Evolutionary conservation across 2,888 invertebrate species (phyloP).

Genomic region (Xestia c-nigrum): DNA sequence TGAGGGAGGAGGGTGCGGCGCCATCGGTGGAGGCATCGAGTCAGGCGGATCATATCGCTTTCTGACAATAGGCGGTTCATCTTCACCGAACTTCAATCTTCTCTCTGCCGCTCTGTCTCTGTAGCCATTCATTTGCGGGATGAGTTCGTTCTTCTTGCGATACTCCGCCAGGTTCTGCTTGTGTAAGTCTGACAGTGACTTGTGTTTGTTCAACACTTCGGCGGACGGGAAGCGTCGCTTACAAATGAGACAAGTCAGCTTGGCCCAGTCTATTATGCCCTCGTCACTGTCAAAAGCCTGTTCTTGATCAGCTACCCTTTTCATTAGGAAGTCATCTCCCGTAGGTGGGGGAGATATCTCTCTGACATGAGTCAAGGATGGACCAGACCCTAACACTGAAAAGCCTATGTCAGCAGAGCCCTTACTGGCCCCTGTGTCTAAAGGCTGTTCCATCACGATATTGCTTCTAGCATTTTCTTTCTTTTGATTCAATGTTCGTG

Average conservation of each 20-base stretch:
- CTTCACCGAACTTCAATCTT: conserved; percentile 97
- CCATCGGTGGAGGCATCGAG: conserved; percentile 86
- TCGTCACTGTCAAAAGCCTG: conserved; percentile 93
- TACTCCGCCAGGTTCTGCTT: conserved; percentile 94
- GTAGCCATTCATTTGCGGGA: conserved; percentile 91
- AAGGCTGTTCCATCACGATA: conserved; percentile 86
- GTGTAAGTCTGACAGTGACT: conserved; percentile 98
- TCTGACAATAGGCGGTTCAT: conserved; percentile 91
- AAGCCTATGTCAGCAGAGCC: conserved; percentile 98
- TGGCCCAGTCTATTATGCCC: conserved; percentile 96
- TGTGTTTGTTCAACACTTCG: conserved; percentile 97
- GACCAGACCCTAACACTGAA: conserved; percentile 95
- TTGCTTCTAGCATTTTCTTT: conserved; percentile 93
- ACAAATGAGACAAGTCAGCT: conserved; percentile 98
- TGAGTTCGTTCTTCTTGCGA: conserved; percentile 83
- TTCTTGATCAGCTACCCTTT: conserved; percentile 83
- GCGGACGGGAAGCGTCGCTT: conserved; percentile 98
- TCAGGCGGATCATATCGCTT: conserved; percentile 84
- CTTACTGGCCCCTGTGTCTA: conserved; percentile 89
- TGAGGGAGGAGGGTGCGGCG: conserved; percentile 91
- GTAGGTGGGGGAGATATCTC: conserved; percentile 82
- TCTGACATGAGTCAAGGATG: conserved; percentile 82
- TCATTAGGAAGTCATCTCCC: conserved; percentile 84
- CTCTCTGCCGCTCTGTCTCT: conserved; percentile 99
- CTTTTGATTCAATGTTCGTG: conserved; percentile 98